A percentile compares a stretch with the other conserved stretches of the same genome.
Evolutionary conservation across 2,797 vertebrate species (phyloP).

Genomic region (Psittacula echo): DNA sequence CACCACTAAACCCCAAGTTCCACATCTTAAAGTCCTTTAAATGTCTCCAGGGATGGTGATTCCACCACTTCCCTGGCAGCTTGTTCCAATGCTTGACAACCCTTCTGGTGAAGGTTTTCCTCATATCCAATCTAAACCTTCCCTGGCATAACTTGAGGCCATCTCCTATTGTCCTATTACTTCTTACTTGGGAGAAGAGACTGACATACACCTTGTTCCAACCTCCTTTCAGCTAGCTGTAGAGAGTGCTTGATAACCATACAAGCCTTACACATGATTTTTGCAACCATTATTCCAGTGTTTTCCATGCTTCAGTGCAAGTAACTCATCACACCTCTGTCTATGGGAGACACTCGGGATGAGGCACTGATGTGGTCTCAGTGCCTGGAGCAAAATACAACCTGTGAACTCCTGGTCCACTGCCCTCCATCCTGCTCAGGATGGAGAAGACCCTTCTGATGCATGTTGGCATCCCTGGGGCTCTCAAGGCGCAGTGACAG

Average conservation of each 20-base stretch:
- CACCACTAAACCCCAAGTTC: not conserved
- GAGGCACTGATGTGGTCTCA: not conserved
- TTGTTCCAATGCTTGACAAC: rapidly evolving
- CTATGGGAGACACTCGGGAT: rapidly evolving
- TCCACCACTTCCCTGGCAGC: not conserved
- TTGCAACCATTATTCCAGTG: not conserved
- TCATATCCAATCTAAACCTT: not conserved
- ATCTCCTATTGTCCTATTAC: not conserved
- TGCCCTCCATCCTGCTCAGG: not conserved
- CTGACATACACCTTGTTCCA: not conserved
- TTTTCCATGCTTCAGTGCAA: rapidly evolving
- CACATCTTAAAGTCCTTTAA: rapidly evolving
- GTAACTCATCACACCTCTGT: not conserved
- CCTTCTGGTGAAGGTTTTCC: not conserved
- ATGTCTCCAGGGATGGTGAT: not conserved
- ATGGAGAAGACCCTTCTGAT: not conserved
- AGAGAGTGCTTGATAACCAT: not conserved
- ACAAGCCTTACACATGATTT: not conserved
- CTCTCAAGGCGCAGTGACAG: not conserved
- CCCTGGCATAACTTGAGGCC: not conserved
- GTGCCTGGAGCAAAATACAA: not conserved
- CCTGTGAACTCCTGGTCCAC: not conserved
- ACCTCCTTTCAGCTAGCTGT: not conserved
- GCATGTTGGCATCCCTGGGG: not conserved
- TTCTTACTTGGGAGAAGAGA: not conserved